Percentiles rank a stretch among this genome's conserved stretches.
Evolutionary conservation across 2,888 invertebrate genomes (phyloP).

Genomic region (Philopedon plagiatum): DNA sequence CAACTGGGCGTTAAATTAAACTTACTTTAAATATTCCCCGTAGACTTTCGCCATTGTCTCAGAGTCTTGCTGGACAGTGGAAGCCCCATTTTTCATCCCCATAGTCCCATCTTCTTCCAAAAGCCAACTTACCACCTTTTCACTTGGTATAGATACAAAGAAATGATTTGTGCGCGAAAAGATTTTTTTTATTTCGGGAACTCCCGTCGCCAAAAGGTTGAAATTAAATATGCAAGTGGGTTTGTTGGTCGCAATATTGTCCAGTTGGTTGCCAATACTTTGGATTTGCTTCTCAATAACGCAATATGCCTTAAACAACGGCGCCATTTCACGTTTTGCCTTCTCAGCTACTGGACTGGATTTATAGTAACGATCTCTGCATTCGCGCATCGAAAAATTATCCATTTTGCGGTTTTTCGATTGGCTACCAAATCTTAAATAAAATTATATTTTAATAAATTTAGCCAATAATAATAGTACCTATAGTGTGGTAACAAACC

Average conservation of each 20-base stretch:
- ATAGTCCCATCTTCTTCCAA: constrained; percentile 32
- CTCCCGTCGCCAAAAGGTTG: background rate
- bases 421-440: constrained; percentile 22
- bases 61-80: background rate
- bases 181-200: background rate
- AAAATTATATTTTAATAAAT: too few relatives aligned
- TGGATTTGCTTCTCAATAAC: background rate
- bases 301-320: constrained; percentile 2
- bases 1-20: too few relatives aligned
- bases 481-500: too few relatives aligned
- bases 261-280: constrained; percentile 3
- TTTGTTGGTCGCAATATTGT: constrained; percentile 2
- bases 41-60: background rate
- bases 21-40: constrained; percentile 3
- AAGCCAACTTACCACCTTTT: constrained; percentile 12
- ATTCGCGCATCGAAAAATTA: constrained; percentile 13
- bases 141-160: too few relatives aligned
- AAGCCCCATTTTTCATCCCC: background rate
- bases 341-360: background rate
- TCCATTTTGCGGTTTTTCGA: constrained; percentile 23
- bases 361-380: constrained; percentile 2
- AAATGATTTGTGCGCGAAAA: background rate
- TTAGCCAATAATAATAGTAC: too few relatives aligned
- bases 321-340: background rate
- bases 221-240: constrained; percentile 27